Percentiles rank a stretch among this genome's conserved stretches.
phyloP scores from a whole-genome alignment of 2,113 vertebrate species.

The Brachypteracias leptosomus region DNA sequence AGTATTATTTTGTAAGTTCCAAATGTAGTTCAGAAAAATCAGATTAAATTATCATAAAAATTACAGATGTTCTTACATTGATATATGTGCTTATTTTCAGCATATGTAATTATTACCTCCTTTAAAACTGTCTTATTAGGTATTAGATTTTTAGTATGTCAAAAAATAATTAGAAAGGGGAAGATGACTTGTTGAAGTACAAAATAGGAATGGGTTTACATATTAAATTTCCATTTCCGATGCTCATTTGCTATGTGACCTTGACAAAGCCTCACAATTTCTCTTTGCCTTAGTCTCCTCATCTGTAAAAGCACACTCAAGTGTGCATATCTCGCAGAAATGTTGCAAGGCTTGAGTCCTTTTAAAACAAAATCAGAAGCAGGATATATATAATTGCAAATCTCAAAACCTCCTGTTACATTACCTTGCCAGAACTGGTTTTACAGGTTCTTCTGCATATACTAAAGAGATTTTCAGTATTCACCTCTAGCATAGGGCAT shows the following conservation, averaged over 20 bases:
- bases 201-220: neutral
- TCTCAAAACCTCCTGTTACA: neutral
- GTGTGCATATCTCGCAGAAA: neutral
- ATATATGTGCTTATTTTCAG: neutral
- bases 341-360: neutral
- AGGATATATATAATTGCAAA: neutral
- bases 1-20: neutral
- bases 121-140: neutral
- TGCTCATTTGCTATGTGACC: neutral
- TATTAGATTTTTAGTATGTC: neutral
- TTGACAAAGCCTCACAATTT: neutral
- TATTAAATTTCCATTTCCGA: neutral
- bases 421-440: conserved; percentile 18
- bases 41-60: neutral
- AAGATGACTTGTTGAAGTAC: neutral
- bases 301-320: neutral
- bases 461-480: neutral
- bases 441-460: conserved; percentile 2
- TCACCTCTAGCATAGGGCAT: neutral
- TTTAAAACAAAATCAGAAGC: neutral
- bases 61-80: neutral
- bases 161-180: neutral
- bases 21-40: neutral
- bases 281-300: neutral
- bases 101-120: neutral